Evolutionary conservation across 2,888 invertebrate genomes (phyloP), one percentile per base, ranked within the genome.

Genomic region (Charanyca ferruginea): DNA sequence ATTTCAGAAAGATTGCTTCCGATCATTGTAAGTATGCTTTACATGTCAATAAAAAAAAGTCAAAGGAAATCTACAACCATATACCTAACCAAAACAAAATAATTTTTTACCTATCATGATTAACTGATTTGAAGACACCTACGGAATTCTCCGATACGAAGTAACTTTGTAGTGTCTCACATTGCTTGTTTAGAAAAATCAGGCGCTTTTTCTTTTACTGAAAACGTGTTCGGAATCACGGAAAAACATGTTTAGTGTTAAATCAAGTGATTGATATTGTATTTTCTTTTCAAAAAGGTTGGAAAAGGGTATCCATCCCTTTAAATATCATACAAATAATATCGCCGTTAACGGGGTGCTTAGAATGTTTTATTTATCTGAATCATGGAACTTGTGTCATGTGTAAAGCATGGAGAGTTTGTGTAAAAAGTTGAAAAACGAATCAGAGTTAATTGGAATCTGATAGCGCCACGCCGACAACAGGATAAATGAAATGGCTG

Each of bases 141-240:
- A 5, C 38, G 3, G 16, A 38, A 38, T 66, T 77, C 44, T 54
- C 28, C 35, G 16, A 51, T 9, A 48, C 32, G 53, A 25, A 63
- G 63, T 65, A 69, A 66, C 48, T 3, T 47, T 16, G 59, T 52
- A 28, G 44, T 54, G 62, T 63, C 55, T 65, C 48, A 73, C 51
- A 63, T 80, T 84, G 83, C 85, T 80, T 59, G 59, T 73, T 57
- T 35, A 51, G 69, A 82, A 79, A 25, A 41, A 74, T 71, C 73
- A 81, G 85, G 84, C 83, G 80, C 64, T 66, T 73, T 73, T 35
- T 70, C 41, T n/a, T 20, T 70, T 23, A 66, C 45, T 49, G 23
- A 65, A 71, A 57, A 77, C 85, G 79, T 83, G 78, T 57, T 52
- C 16, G 6, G 71, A 81, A 72, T 73, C 44, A 69, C 32, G 22